A percentile compares a stretch with the other conserved stretches of the same genome.
Evolutionary conservation across 2,888 invertebrate species (phyloP).

Genomic region (Mesodorylaimus sp.): DNA sequence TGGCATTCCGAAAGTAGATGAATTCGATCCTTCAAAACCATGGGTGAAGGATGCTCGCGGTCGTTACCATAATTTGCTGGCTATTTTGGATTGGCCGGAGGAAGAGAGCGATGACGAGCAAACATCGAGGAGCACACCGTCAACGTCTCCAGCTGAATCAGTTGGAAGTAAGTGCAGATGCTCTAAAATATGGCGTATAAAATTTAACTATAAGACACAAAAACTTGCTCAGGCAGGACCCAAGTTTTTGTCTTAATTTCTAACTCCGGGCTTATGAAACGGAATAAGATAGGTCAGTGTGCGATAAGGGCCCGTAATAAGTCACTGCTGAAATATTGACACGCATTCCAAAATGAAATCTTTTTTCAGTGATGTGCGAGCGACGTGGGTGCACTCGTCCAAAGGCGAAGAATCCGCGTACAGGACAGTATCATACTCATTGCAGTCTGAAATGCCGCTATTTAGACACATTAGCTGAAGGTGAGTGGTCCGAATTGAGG

Average conservation of each 20-base stretch:
- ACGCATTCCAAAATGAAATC: too few species aligned
- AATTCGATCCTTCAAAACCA: constrained; percentile 37
- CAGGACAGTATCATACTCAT: constrained; percentile 39
- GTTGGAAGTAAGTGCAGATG: background rate
- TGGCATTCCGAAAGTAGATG: constrained; percentile 31
- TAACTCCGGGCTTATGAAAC: too few species aligned
- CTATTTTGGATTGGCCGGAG: constrained; percentile 45
- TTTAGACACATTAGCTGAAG: background rate
- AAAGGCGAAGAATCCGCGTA: constrained; percentile 37
- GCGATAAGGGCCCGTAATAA: too few species aligned
- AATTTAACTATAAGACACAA: too few species aligned
- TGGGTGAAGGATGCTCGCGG: constrained; percentile 41
- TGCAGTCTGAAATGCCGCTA: constrained; percentile 37
- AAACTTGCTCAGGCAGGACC: too few species aligned
- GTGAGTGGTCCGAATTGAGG: too few species aligned
- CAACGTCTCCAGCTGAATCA: background rate
- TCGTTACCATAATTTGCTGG: constrained; percentile 38
- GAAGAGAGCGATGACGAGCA: constrained; percentile 41
- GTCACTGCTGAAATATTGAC: too few species aligned
- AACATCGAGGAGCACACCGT: constrained; percentile 3
- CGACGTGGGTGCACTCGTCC: constrained; percentile 34
- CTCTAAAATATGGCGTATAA: background rate
- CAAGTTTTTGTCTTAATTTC: too few species aligned
- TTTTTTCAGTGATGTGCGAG: constrained; percentile 26
- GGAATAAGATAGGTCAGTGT: too few species aligned